These are phyloP conservation scores for Chironex yamaguchii DNA, from an alignment of 30 jellyfish, hydroid and myxozoan species.

Conservation along the genomic window DNA sequence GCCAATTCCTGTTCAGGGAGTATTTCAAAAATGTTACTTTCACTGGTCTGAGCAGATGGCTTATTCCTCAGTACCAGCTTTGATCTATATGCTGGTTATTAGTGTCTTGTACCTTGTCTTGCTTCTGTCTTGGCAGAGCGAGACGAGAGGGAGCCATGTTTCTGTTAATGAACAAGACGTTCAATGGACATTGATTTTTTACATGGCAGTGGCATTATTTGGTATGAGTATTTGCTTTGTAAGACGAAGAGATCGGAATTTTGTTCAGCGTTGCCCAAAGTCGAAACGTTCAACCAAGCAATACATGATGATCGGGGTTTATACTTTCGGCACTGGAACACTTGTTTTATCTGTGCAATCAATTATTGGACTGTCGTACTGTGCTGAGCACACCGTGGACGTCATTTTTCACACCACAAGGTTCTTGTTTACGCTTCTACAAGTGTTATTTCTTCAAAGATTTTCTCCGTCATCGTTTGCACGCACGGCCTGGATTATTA, in stretches of 20 bases:
- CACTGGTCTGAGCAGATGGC: too few species aligned
- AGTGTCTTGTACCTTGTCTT: too few species aligned
- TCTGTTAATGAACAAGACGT: too few species aligned
- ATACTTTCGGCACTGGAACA: slow-evolving; percentile 67
- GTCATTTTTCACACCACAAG: slow-evolving; percentile 19
- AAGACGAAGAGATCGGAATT: neutral
- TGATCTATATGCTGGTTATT: too few species aligned
- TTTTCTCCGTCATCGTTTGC: slow-evolving; percentile 52
- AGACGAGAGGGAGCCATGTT: too few species aligned
- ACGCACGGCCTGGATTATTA: neutral
- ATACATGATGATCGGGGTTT: slow-evolving; percentile 65
- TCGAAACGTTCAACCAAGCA: slow-evolving; percentile 37
- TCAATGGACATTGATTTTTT: too few species aligned
- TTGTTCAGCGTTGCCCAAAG: slow-evolving; percentile 4
- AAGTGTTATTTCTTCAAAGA: slow-evolving; percentile 31
- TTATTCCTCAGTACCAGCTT: too few species aligned
- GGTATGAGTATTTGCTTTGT: slow-evolving; percentile 33
- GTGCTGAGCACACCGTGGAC: slow-evolving; percentile 12
- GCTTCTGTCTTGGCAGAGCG: too few species aligned
- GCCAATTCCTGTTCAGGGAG: too few species aligned
- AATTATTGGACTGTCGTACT: slow-evolving; percentile 30
- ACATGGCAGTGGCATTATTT: too few species aligned
- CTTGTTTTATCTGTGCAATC: slow-evolving; percentile 5
- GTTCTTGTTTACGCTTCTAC: slow-evolving; percentile 30
- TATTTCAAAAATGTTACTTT: too few species aligned